Conservation (phyloP, 2,888 invertebrate species). For the Digitonthophagus gazella region DNA sequence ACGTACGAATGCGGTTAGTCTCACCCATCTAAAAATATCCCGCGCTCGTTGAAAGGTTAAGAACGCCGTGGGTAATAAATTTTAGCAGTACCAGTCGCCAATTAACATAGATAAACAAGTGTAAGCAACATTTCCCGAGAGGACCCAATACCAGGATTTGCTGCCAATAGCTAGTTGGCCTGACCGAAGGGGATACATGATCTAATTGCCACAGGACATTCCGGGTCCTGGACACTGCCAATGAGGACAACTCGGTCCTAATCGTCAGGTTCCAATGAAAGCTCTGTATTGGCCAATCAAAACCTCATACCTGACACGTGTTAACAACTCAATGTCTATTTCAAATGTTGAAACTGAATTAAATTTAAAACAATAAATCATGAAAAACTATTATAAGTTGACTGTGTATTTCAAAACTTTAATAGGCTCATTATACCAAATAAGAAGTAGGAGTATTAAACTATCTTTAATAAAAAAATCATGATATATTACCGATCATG, state of each 20-base stretch:
- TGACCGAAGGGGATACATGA: slow-evolving; percentile 30
- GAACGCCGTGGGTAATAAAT: slow-evolving; percentile 7
- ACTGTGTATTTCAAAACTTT: no score
- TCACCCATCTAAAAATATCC: not conserved
- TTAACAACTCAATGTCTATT: slow-evolving; percentile 34
- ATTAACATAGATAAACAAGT: slow-evolving; percentile 13
- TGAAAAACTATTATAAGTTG: no score
- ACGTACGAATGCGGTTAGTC: no score
- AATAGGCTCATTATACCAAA: no score
- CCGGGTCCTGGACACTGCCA: slow-evolving; percentile 34
- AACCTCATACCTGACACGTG: slow-evolving; percentile 41
- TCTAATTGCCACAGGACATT: slow-evolving; percentile 32
- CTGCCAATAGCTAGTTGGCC: slow-evolving; percentile 29
- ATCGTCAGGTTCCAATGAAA: slow-evolving; percentile 34
- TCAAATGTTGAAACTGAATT: no score
- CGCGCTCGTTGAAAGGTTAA: not conserved
- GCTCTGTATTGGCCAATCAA: slow-evolving; percentile 39
- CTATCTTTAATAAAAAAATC: no score
- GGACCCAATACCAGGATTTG: not conserved
- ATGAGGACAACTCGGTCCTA: slow-evolving; percentile 36
- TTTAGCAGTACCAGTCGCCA: slow-evolving; percentile 1
- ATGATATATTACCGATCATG: no score
- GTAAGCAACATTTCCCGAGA: slow-evolving; percentile 9
- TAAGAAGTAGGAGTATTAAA: no score
- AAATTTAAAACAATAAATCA: no score